phyloP scores from a whole-genome alignment of 2,888 invertebrate species.

The Drosophila greeni region DNA sequence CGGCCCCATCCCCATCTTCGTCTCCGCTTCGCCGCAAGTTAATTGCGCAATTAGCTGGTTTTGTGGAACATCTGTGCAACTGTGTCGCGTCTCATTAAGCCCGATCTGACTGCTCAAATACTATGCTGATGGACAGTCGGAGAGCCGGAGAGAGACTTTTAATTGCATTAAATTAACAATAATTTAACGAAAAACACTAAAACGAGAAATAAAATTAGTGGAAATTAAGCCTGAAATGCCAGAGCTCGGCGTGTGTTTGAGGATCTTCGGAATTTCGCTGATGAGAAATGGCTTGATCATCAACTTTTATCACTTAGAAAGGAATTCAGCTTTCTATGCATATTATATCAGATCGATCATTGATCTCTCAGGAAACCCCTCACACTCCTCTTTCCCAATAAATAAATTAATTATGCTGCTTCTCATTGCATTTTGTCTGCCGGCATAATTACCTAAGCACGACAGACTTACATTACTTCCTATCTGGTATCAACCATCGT shows the following conservation, averaged over 20 bases:
- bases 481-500: constrained; percentile 27
- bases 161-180: constrained; percentile 70
- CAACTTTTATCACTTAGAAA: neutral
- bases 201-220: constrained; percentile 39
- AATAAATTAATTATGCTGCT: constrained; percentile 4
- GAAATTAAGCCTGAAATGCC: constrained; percentile 32
- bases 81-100: constrained; percentile 71
- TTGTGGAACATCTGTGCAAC: constrained; percentile 56
- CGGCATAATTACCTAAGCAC: constrained; percentile 32
- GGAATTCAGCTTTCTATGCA: neutral
- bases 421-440: neutral
- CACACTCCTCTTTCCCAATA: neutral
- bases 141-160: constrained; percentile 41
- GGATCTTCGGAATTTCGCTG: neutral
- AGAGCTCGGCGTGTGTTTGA: constrained; percentile 6
- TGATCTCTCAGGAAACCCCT: neutral
- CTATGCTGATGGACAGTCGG: constrained; percentile 16
- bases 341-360: neutral
- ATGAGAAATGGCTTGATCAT: neutral
- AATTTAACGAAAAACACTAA: constrained; percentile 60
- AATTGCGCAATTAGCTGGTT: constrained; percentile 69
- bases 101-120: constrained; percentile 46
- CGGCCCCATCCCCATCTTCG: neutral
- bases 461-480: constrained; percentile 23
- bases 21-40: constrained; percentile 37